phyloP scores from a whole-genome alignment of 2,888 invertebrate species.

The Phania funesta region DNA sequence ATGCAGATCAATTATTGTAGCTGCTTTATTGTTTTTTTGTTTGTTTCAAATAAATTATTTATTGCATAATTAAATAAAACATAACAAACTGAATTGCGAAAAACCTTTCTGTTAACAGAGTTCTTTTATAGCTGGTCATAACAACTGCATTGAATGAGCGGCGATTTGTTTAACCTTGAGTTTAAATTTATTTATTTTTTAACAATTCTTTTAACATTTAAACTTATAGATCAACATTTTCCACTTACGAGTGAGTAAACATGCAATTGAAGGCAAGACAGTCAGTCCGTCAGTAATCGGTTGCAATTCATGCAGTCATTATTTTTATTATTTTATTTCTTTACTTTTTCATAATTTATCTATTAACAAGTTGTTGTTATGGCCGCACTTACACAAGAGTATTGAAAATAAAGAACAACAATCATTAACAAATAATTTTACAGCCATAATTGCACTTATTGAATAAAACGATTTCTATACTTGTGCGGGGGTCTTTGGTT shows the following conservation, averaged over 20 bases:
- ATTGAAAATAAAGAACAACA: not conserved
- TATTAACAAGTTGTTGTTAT: slow-evolving; percentile 29
- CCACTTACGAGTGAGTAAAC: too few relatives aligned
- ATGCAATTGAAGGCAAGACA: slow-evolving; percentile 32
- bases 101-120: slow-evolving; percentile 33
- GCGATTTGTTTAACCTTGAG: slow-evolving; percentile 58
- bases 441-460: slow-evolving; percentile 42
- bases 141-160: slow-evolving; percentile 13
- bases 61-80: slow-evolving; percentile 31
- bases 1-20: slow-evolving; percentile 51
- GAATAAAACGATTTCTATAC: slow-evolving; percentile 21
- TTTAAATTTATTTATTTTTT: slow-evolving; percentile 42
- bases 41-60: slow-evolving; percentile 16
- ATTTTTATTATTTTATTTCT: not conserved
- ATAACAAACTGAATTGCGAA: not conserved
- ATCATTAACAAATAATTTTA: slow-evolving; percentile 29
- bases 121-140: slow-evolving; percentile 23
- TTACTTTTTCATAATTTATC: slow-evolving; percentile 15
- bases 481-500: not conserved
- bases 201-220: slow-evolving; percentile 28
- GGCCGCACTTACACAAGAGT: not conserved
- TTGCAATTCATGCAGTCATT: not conserved
- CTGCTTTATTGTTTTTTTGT: not conserved
- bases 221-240: slow-evolving; percentile 52
- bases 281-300: slow-evolving; percentile 15